Percentiles rank a stretch among this genome's conserved stretches.
phyloP scores from a whole-genome alignment of 2,113 vertebrate genomes.

The Oceanodroma tethys region DNA sequence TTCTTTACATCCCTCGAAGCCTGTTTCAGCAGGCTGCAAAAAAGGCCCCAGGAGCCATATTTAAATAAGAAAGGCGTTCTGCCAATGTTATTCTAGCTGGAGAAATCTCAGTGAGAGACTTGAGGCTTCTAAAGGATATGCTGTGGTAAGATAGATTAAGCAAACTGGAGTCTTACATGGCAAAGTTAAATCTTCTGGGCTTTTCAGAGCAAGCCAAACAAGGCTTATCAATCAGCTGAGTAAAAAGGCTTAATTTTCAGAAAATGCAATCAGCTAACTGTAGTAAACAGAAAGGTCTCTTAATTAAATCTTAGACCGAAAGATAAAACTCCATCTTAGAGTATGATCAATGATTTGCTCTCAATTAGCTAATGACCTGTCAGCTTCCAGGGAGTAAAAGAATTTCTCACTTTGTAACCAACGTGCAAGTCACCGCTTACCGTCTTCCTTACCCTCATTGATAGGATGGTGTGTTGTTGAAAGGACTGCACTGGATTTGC shows the following conservation, averaged over 20 bases:
- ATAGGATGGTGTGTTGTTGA: neutral
- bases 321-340: neutral
- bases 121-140: slow-evolving; percentile 42
- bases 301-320: neutral
- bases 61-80: slow-evolving; percentile 14
- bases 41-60: slow-evolving; percentile 19
- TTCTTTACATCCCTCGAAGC: slow-evolving; percentile 34
- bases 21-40: slow-evolving; percentile 41
- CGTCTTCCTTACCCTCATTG: neutral
- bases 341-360: neutral
- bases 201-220: neutral
- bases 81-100: slow-evolving; percentile 31
- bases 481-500: neutral
- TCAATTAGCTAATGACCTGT: neutral
- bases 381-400: neutral
- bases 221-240: slow-evolving; percentile 6
- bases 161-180: neutral
- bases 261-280: neutral
- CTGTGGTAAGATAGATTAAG: slow-evolving; percentile 23
- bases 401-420: neutral
- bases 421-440: neutral
- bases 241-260: neutral
- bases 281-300: neutral
- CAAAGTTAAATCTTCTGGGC: neutral
- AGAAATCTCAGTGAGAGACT: slow-evolving; percentile 22